phyloP scores from a whole-genome alignment of 2,797 vertebrate genomes.

The Thaleichthys pacificus region DNA sequence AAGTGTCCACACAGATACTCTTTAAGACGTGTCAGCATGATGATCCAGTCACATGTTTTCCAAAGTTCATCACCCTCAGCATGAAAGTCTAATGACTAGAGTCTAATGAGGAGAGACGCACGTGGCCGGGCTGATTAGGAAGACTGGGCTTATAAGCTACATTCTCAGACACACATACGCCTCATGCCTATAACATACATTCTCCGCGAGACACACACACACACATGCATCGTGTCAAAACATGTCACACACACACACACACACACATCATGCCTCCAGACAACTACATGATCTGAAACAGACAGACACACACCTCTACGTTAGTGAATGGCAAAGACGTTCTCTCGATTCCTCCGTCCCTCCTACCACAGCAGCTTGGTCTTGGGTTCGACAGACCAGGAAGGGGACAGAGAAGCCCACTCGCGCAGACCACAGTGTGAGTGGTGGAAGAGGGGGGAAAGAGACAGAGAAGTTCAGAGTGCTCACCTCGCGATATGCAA shows the following conservation, averaged over 20 bases:
- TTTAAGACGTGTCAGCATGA: constrained; percentile 47
- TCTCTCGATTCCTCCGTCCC: no score
- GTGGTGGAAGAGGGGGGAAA: constrained; percentile 11
- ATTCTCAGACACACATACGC: neutral
- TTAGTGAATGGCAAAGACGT: no score
- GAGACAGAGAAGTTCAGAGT: constrained; percentile 30
- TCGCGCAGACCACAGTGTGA: neutral
- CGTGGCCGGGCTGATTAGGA: no score
- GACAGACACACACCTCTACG: neutral
- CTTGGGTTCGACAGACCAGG: no score
- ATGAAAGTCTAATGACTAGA: constrained; percentile 10
- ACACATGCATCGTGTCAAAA: neutral
- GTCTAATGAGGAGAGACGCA: constrained; percentile 10
- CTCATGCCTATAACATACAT: constrained; percentile 12
- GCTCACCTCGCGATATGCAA: neutral
- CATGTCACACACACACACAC: constrained; percentile 6
- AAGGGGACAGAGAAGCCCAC: neutral
- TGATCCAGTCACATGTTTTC: constrained; percentile 58
- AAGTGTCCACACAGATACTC: neutral
- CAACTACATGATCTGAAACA: neutral
- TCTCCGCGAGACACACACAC: neutral
- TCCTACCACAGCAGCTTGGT: no score
- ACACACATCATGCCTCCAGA: constrained; percentile 1
- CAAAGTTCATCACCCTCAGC: constrained; percentile 58
- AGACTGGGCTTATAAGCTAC: constrained; percentile 2